Conservation (phyloP, 53 echinoderm and acorn worm genomes). For the Zoroaster sp. region DNA sequence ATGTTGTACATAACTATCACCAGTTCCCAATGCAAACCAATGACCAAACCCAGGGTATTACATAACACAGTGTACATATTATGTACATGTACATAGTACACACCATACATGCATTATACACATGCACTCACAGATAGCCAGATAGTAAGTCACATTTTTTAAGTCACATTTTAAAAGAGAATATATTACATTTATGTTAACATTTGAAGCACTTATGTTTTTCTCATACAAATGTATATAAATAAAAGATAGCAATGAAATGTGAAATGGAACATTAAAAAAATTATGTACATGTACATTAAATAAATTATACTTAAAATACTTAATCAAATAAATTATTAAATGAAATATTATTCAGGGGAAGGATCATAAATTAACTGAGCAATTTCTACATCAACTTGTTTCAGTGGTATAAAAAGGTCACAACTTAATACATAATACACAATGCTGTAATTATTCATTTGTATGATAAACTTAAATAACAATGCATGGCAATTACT, state of each 20-base stretch:
- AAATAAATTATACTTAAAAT: constrained; percentile 29
- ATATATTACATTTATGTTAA: neutral
- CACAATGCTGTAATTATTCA: neutral
- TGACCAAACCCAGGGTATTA: neutral
- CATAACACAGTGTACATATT: neutral
- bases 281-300: constrained; percentile 38
- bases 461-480: neutral
- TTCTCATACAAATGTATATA: constrained; percentile 15
- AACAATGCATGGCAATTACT: neutral
- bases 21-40: neutral
- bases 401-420: neutral
- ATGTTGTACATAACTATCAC: too few species aligned
- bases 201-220: neutral
- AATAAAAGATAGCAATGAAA: constrained; percentile 18
- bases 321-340: constrained; percentile 34
- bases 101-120: neutral
- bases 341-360: neutral
- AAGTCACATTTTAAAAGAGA: neutral
- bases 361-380: constrained; percentile 27
- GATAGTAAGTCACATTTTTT: neutral
- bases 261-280: neutral
- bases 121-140: neutral
- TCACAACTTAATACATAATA: neutral
- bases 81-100: neutral
- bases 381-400: neutral